Evolutionary conservation across 2,888 invertebrate species (phyloP).

Genomic region (Aporophyla nigra): DNA sequence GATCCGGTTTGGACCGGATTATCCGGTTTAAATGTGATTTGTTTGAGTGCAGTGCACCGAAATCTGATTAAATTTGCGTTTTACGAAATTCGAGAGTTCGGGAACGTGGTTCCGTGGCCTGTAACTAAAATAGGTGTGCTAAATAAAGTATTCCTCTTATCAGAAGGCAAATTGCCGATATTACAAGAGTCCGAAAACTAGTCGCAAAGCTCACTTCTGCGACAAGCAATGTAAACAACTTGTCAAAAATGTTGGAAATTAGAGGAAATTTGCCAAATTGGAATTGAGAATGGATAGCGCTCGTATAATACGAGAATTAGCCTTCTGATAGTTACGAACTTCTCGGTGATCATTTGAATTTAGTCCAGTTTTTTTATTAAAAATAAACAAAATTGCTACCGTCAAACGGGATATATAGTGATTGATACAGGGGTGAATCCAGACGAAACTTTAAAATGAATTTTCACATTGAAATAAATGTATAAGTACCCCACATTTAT

Average conservation of each 20-base stretch:
- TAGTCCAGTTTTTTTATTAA: background rate
- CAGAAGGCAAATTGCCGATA: background rate
- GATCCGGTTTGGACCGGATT: constrained; percentile 24
- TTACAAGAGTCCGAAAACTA: background rate
- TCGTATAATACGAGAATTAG: background rate
- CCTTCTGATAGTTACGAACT: background rate
- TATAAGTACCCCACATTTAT: too few species aligned
- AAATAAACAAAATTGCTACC: too few species aligned
- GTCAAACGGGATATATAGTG: too few species aligned
- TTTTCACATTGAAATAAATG: too few species aligned
- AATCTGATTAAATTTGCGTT: constrained; percentile 11
- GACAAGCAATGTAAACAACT: background rate
- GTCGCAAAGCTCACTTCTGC: background rate
- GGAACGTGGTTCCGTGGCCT: background rate
- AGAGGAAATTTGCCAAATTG: too few species aligned
- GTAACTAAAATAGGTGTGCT: background rate
- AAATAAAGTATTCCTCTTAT: background rate
- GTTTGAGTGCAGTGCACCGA: constrained; percentile 23
- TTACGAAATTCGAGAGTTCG: background rate
- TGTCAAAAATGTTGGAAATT: background rate
- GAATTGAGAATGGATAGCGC: too few species aligned
- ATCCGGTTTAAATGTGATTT: constrained; percentile 38
- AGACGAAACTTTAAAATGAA: too few species aligned
- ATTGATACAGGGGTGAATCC: too few species aligned
- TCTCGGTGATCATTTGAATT: background rate